Percentiles rank a stretch among this genome's conserved stretches.
phyloP scores from a whole-genome alignment of 2,888 invertebrate genomes.

The Eristalis arbustorum region DNA sequence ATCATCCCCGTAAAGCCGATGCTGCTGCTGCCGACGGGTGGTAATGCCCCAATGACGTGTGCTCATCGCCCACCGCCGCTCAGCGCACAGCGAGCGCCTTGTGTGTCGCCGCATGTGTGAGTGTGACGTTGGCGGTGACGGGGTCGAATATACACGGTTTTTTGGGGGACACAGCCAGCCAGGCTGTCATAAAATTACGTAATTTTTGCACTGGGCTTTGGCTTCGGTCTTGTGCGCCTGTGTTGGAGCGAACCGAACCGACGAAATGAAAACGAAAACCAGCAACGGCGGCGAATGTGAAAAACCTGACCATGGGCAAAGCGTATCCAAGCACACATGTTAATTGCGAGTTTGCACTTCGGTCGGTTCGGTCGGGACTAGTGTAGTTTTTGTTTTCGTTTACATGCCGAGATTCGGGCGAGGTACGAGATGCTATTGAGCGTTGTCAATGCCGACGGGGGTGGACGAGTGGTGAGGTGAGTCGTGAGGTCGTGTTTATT shows the following conservation, averaged over 20 bases:
- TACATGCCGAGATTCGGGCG: background rate
- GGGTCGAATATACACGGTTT: background rate
- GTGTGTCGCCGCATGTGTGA: background rate
- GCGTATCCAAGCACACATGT: slow-evolving; percentile 22
- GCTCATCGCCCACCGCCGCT: background rate
- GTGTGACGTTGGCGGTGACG: background rate
- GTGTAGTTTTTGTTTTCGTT: slow-evolving; percentile 3
- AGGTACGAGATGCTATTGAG: background rate
- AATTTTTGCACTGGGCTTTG: slow-evolving; percentile 28
- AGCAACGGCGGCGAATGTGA: background rate
- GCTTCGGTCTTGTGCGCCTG: background rate
- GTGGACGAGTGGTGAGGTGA: background rate
- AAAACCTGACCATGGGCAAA: slow-evolving; percentile 54
- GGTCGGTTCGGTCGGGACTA: background rate
- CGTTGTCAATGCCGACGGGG: background rate
- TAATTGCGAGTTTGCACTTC: slow-evolving; percentile 29
- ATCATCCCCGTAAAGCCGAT: background rate
- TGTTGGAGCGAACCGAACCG: background rate
- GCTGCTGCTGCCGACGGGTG: background rate
- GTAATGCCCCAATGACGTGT: background rate
- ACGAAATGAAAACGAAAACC: no score
- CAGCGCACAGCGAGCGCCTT: background rate
- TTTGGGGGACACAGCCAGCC: background rate
- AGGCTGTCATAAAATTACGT: slow-evolving; percentile 13
- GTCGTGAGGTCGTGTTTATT: background rate